Base-by-base conservation (phyloP, 2,888 invertebrate species). In the Fragum fragum region DNA sequence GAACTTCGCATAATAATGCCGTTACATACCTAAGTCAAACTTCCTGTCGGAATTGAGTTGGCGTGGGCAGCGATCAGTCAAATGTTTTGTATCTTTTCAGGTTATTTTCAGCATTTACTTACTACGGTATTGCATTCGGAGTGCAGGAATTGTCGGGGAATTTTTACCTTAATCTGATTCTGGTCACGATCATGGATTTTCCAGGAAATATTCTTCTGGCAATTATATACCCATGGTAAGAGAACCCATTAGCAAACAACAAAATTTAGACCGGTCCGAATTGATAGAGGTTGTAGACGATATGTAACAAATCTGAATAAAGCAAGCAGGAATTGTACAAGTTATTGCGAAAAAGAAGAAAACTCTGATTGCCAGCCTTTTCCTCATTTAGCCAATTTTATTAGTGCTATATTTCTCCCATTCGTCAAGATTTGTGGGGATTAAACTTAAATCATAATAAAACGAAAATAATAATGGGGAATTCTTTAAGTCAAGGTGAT, bases 81-180 rank as follows among this genome's bases (percentile, higher is more conserved):
- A 14, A 39, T 39, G 14, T 39, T 39, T 39, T 14, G 5, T 16
- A 14, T 26, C 1, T 36, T 82, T 79, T 23, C 77, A 83, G 83
- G 83, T 32, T 83, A 39, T 79, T 76, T 68, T 79, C 79, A 2
- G 23, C 79, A 7, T 83, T 72, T 63, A 76, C 73, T 28, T 83
- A 79, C 39, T 83, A 83, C 42, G 83, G 74, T 5, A 83, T 83
- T n/a, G 79, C 76, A 0, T 79, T 83, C 29, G 83, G 73, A 9
- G 76, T 83, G 14, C 79, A 79, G 36, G 83, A 79, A 47, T 57
- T 83, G 21, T 76, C 83, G 0, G 83, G 83, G 1, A 74, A 74
- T 18, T 28, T 79, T 28, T 83, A 71, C 71, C 71, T 79, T 18
- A 83, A 83, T 36, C 21, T 83, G 39, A 76, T 83, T 47, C 74